Conservation (phyloP, 2,113 vertebrate genomes). For the Apodemus sylvaticus region DNA sequence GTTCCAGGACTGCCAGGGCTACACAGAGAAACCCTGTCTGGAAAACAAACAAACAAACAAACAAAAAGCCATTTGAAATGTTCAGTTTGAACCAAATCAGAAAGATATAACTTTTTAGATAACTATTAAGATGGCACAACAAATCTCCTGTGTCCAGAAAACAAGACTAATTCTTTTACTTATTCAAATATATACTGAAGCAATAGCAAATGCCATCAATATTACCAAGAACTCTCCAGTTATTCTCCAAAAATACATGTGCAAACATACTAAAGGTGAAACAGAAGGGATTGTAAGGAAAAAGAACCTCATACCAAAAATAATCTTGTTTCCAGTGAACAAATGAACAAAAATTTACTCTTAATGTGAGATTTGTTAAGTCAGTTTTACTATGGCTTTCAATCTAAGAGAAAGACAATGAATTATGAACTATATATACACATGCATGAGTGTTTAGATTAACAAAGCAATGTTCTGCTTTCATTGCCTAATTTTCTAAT, state of each 20-base stretch:
- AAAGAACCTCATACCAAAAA: neutral
- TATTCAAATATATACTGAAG: neutral
- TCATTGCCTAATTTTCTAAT: neutral
- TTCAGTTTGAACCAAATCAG: conserved; percentile 14
- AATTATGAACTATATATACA: neutral
- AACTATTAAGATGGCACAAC: conserved; percentile 10
- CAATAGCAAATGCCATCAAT: neutral
- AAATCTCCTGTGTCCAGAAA: neutral
- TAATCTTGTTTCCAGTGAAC: neutral
- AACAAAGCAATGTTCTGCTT: conserved; percentile 5
- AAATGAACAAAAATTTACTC: neutral
- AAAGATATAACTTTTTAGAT: neutral
- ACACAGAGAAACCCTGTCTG: too few species aligned
- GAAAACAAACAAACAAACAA: too few species aligned
- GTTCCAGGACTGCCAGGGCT: too few species aligned
- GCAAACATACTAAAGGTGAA: neutral
- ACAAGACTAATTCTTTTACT: neutral
- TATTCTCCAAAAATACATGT: neutral
- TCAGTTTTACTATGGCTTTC: neutral
- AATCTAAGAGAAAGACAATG: neutral
- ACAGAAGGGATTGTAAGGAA: neutral
- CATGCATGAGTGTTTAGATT: neutral
- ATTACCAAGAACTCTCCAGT: neutral
- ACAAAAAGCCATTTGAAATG: neutral
- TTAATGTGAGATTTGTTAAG: neutral